These are phyloP conservation scores for Trogon melanurus DNA, from an alignment of 2,113 vertebrate species.

Conservation along the genomic window DNA sequence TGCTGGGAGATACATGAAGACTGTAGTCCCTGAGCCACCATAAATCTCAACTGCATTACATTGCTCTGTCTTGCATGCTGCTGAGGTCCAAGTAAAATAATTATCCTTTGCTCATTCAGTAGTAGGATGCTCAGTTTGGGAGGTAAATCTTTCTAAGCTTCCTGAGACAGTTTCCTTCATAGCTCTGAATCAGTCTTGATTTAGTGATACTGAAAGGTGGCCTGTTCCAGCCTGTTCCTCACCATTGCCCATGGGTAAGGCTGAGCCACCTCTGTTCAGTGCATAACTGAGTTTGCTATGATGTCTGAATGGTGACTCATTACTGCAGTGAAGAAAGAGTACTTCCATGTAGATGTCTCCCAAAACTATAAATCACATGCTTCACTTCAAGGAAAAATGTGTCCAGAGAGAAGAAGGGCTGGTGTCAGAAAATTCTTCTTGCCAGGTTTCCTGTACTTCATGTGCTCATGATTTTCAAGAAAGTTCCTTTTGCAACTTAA, in stretches of 20 bases:
- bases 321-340: not conserved
- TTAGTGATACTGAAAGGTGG: not conserved
- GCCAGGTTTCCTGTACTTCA: not conserved
- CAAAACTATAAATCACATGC: not conserved
- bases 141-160: not conserved
- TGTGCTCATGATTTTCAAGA: not conserved
- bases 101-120: not conserved
- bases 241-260: not conserved
- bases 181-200: not conserved
- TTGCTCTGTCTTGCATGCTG: not conserved
- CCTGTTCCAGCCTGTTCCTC: not conserved
- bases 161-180: not conserved
- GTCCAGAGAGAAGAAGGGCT: not conserved
- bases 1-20: not conserved
- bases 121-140: not conserved
- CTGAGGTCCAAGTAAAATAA: not conserved
- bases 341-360: not conserved
- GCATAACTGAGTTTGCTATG: not conserved
- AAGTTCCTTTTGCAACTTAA: not conserved
- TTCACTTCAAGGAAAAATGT: not conserved
- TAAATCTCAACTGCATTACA: not conserved
- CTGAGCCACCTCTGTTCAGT: not conserved
- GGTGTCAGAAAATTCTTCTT: not conserved
- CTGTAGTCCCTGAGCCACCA: not conserved
- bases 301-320: not conserved